Evolutionary conservation across 2,113 vertebrate genomes (phyloP), one percentile per base, ranked within the genome.

Genomic region (Pelecanoides urinatrix): DNA sequence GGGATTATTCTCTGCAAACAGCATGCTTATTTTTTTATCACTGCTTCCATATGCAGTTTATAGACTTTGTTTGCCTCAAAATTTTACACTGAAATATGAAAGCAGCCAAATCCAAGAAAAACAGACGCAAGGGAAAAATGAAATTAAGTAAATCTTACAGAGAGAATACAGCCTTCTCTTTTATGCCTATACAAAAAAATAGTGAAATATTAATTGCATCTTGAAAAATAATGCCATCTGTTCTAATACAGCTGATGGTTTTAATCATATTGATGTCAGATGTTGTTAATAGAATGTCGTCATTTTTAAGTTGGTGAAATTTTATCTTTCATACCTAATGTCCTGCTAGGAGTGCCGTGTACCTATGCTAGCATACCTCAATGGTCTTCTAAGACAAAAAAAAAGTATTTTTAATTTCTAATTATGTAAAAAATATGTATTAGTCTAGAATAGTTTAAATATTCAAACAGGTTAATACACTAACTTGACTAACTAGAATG

Each of bases 191-290:
- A 25, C 22, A 56, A 55, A 85, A 49, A 26, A 84, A 32, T 3
- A 84, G 74, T 67, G 79, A 93, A 95, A 76, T 65, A 93, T 92
- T 96, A 97, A 96, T 96, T 95, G 85, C 63, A 80, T 40, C 59
- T 47, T 34, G 88, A 96, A 92, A 97, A 97, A 96, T 88, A 94
- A 97, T 80, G 38, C 16, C 59, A 77, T 68, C 71, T 96, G 73
- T 72, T 97, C 80, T 76, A 86, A 65, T 71, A 30, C n/a, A 92
- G 94, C 78, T 78, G 94, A 75, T 26, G 50, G 62, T 89, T 96
- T 96, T 63, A 56, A 87, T 96, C 81, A 93, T 29, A n/a, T 30
- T 34, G 3, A 18, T 95, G 76, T 76, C 92, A 96, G 93, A 85
- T 74, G 32, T 52, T 93, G 47, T 80, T 95, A 92, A 85, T 29